These are phyloP conservation scores for Tipula vernalis DNA, from an alignment of 2,888 invertebrate genomes.

Conservation along the genomic window DNA sequence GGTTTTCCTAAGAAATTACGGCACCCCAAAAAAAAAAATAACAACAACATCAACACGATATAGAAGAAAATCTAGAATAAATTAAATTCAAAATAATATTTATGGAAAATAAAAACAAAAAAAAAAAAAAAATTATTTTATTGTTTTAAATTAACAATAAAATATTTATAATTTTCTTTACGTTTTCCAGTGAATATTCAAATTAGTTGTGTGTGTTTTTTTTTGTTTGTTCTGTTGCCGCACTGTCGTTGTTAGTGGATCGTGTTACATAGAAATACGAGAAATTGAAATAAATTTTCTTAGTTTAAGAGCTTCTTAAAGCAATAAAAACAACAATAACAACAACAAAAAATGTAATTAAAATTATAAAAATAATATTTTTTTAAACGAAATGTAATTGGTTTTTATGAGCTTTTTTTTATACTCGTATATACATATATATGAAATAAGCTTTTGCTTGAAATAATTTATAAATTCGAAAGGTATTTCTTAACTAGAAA, in stretches of 20 bases:
- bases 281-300: neutral
- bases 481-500: neutral
- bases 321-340: neutral
- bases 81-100: neutral
- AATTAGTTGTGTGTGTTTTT: neutral
- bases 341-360: neutral
- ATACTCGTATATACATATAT: too few species aligned
- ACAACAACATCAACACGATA: neutral
- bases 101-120: neutral
- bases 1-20: neutral
- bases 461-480: neutral
- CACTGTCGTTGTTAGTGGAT: neutral
- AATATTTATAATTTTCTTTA: neutral
- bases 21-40: neutral
- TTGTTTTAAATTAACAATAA: neutral
- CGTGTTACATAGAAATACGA: neutral
- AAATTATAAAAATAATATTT: neutral
- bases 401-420: neutral
- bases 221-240: neutral
- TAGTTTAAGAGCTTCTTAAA: neutral
- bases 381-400: neutral
- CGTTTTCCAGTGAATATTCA: neutral
- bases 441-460: neutral
- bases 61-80: neutral
- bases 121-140: neutral